Conservation (phyloP, 2,113 vertebrate species). For the Odontesthes bonariensis region DNA sequence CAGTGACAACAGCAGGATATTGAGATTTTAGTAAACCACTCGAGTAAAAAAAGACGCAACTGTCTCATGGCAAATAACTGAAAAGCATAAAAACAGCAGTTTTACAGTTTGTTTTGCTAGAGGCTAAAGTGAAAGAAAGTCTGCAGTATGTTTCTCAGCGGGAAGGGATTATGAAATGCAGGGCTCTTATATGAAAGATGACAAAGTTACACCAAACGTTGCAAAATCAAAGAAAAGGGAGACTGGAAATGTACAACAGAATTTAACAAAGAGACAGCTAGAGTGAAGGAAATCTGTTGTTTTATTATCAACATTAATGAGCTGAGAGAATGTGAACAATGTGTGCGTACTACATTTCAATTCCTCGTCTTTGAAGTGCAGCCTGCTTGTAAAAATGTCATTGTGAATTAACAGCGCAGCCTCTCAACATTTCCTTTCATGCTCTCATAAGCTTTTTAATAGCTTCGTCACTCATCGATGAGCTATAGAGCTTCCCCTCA, state of each 20-base stretch:
- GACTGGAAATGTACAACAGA: neutral
- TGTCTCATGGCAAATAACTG: neutral
- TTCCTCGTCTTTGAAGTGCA: neutral
- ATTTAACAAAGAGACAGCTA: neutral
- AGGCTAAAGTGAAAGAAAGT: neutral
- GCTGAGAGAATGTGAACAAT: conserved; percentile 26
- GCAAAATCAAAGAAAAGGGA: neutral
- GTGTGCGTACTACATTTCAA: neutral
- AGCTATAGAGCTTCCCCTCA: neutral
- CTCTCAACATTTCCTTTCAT: conserved; percentile 25
- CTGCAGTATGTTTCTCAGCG: neutral
- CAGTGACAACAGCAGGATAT: neutral
- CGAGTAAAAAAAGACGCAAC: too few species aligned
- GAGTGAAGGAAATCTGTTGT: conserved; percentile 7
- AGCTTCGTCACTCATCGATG: neutral
- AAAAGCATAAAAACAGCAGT: neutral
- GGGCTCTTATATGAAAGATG: neutral
- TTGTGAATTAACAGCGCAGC: conserved; percentile 3
- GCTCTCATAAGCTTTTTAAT: conserved; percentile 22
- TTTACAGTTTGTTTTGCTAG: neutral
- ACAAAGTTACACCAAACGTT: neutral
- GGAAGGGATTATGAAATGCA: neutral
- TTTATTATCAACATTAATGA: conserved; percentile 14
- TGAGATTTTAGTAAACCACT: neutral
- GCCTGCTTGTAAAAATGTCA: conserved; percentile 31